Base-by-base conservation (phyloP, 2,113 vertebrate species). In the Leptobrachium leishanense region DNA sequence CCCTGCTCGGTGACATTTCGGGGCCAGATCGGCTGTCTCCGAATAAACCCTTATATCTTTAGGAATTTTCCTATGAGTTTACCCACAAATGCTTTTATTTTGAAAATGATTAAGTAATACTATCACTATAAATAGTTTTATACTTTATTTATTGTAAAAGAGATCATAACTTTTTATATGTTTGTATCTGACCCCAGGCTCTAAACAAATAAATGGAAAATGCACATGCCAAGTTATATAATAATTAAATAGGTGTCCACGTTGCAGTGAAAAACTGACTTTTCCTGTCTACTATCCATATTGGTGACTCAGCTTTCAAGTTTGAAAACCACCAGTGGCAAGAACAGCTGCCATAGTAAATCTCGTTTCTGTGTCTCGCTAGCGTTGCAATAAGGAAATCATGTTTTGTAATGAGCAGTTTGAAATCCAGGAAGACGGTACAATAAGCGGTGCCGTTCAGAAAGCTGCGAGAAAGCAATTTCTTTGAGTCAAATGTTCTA, bases 301-400 rank as follows among this genome's bases (percentile, higher is more conserved):
- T 84, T 84, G 84, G 78, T 85, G 82, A 90, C 87, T 82, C 84
- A 67, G 44, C 0, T 20, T 50, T 76, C 79, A 77, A 85, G 73
- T 62, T 86, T 84, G 78, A 87, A 89, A 90, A 91, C 71, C 89
- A 88, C 92, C 90, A 50, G 84, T 87, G 91, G 91, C 92, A 94
- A 92, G 90, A 94, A 40, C 90, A 91, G 86, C 85, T 93, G 90
- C 89, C 89, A 87, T 84, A 80, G 82, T 82, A 83, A 88, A 90
- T 92, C 87, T 85, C 13, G 5, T 75, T 84, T 75, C 84, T 69
- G 15, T 12, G 78, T 77, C 80, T 42, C 66, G 15, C 44, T 15
- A 13, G 68, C 9, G 0, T 5, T 42, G 41, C 68, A 43, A 83
- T 77, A 86, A 50, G 85, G 53, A 72, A 43, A 83, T 82, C 82